phyloP scores from a whole-genome alignment of 1,140 invertebrate genomes.

The Hesperophylax magnus region DNA sequence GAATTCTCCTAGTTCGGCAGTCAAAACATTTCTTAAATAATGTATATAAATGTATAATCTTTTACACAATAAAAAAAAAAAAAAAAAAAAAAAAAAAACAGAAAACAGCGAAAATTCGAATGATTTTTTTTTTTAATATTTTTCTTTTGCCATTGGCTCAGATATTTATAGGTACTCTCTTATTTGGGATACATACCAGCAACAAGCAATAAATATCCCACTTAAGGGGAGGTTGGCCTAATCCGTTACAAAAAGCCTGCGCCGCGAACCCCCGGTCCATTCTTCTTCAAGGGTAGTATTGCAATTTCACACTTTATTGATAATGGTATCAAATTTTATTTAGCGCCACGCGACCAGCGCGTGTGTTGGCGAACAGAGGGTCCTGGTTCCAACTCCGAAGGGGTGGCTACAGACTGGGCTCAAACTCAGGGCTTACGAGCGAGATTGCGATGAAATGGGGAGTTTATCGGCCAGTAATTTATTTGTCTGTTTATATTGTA shows the following conservation, averaged over 20 bases:
- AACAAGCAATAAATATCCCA: background rate
- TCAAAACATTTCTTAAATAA: too few species aligned
- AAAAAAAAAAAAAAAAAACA: too few species aligned
- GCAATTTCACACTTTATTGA: constrained; percentile 59
- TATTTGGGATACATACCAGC: background rate
- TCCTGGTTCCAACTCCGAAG: background rate
- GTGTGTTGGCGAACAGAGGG: constrained; percentile 41
- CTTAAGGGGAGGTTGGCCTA: constrained; percentile 13
- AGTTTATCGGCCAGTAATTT: constrained; percentile 8
- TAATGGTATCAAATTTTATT: constrained; percentile 58
- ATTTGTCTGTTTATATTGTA: constrained; percentile 34
- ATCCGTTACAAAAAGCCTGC: constrained; percentile 27
- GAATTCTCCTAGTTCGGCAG: too few species aligned
- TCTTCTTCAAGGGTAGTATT: constrained; percentile 8
- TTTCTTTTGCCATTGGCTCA: too few species aligned
- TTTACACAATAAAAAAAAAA: too few species aligned
- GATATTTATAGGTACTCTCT: too few species aligned
- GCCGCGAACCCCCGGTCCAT: background rate
- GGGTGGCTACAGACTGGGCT: background rate
- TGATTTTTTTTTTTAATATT: too few species aligned
- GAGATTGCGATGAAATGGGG: background rate
- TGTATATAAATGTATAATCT: too few species aligned
- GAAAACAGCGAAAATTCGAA: too few species aligned
- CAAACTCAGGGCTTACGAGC: background rate
- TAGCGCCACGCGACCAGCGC: constrained; percentile 53